A percentile compares a stretch with the other conserved stretches of the same genome.
These are phyloP conservation scores for Leucophenga varia DNA, from an alignment of 1,140 invertebrate genomes.

Conservation along the genomic window DNA sequence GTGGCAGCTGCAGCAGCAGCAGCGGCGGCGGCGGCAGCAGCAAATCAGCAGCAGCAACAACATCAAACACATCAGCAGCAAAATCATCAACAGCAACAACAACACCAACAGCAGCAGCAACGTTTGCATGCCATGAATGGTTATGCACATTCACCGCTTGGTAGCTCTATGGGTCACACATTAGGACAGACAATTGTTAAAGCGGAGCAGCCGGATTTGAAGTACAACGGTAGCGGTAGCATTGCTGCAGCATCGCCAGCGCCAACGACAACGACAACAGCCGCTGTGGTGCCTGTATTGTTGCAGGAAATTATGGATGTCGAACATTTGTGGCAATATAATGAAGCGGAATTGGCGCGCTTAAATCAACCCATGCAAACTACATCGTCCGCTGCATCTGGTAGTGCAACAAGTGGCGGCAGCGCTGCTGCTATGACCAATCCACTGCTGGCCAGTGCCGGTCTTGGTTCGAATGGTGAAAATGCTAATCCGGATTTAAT, in stretches of 20 bases:
- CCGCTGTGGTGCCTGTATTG: constrained; percentile 19
- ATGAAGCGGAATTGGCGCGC: constrained; percentile 67
- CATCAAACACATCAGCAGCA: constrained; percentile 26
- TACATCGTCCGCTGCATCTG: constrained; percentile 49
- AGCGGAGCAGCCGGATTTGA: background rate
- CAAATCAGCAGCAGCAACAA: constrained; percentile 26
- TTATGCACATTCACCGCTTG: background rate
- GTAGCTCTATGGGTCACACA: background rate
- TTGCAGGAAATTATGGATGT: constrained; percentile 87
- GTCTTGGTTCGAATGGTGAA: constrained; percentile 61
- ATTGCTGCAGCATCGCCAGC: background rate
- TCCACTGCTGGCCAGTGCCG: constrained; percentile 64
- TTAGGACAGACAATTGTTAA: too few species aligned
- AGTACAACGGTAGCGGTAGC: constrained; percentile 26
- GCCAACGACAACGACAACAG: background rate
- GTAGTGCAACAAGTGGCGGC: constrained; percentile 28
- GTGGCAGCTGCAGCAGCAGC: constrained; percentile 15
- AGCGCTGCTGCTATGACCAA: constrained; percentile 58
- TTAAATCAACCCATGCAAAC: constrained; percentile 58
- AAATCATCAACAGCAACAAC: constrained; percentile 1
- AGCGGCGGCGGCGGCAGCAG: constrained; percentile 15
- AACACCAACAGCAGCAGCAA: constrained; percentile 1
- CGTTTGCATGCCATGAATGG: background rate
- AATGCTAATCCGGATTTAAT: constrained; percentile 81
- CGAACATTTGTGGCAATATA: constrained; percentile 91